A percentile compares a stretch with the other conserved stretches of the same genome.
Conservation (phyloP, 2,113 vertebrate genomes). For the Stictonetta naevosa region DNA sequence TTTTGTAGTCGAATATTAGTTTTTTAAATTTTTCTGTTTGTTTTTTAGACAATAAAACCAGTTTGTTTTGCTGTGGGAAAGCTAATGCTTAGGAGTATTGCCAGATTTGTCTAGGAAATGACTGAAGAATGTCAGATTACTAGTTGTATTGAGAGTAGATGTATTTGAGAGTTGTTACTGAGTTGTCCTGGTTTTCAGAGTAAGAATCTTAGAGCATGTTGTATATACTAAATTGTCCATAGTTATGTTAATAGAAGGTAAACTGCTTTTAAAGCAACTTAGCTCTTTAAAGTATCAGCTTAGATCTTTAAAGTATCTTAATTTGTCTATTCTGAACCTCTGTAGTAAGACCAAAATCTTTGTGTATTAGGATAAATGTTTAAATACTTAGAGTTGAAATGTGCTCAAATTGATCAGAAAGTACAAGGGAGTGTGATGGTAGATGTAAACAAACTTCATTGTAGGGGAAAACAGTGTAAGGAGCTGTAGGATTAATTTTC, state of each 20-base stretch:
- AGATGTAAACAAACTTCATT: not conserved
- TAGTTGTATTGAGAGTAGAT: not conserved
- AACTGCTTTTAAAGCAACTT: not conserved
- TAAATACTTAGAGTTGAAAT: not conserved
- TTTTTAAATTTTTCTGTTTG: too few relatives aligned
- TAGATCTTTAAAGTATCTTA: not conserved
- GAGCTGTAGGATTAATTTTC: not conserved
- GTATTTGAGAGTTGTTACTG: not conserved
- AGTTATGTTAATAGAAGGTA: not conserved
- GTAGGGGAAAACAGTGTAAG: not conserved
- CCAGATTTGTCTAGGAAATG: not conserved
- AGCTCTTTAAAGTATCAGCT: not conserved
- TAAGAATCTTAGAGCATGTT: not conserved
- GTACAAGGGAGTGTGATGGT: not conserved
- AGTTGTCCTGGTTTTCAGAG: not conserved
- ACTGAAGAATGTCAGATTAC: not conserved
- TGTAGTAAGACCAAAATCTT: not conserved
- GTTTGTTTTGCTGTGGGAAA: not conserved
- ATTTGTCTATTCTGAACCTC: not conserved
- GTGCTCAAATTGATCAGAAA: not conserved
- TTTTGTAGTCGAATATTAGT: not conserved
- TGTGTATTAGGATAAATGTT: not conserved
- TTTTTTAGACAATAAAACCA: not conserved
- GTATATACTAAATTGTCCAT: not conserved
- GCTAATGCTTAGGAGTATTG: not conserved